Evolutionary conservation across 2,113 vertebrate genomes (phyloP).

Genomic region (Albula goreensis): DNA sequence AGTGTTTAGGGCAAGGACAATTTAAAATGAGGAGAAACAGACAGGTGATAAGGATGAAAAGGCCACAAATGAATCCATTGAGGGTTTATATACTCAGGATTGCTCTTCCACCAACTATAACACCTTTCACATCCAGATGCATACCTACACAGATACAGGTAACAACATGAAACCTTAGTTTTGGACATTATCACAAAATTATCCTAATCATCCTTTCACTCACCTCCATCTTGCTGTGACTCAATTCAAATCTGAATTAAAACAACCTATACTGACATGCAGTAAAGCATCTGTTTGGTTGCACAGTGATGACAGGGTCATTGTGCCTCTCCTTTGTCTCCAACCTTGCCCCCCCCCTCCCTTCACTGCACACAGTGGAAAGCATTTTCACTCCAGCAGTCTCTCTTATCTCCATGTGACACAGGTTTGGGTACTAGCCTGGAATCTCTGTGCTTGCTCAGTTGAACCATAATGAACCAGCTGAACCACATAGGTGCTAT

Average conservation of each 20-base stretch:
- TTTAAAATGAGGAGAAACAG: background rate
- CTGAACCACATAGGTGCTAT: background rate
- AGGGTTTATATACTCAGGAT: background rate
- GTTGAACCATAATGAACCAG: background rate
- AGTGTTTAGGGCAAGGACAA: background rate
- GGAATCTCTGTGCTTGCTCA: background rate
- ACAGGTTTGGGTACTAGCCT: background rate
- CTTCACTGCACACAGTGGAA: background rate
- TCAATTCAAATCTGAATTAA: conserved; percentile 1
- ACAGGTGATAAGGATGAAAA: background rate
- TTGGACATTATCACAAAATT: background rate
- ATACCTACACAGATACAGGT: background rate
- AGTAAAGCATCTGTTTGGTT: background rate
- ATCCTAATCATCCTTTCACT: background rate
- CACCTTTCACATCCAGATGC: background rate
- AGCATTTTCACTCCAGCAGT: background rate
- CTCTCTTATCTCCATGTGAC: conserved; percentile 5
- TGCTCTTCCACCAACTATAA: background rate
- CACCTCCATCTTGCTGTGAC: background rate
- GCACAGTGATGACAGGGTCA: background rate
- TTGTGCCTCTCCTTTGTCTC: background rate
- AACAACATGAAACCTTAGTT: background rate
- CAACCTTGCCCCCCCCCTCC: too few relatives aligned
- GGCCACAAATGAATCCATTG: background rate
- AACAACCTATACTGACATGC: background rate